Evolutionary conservation across 2,797 vertebrate genomes (phyloP), one percentile per base, ranked within the genome.

Genomic region (Lepus townsendii): DNA sequence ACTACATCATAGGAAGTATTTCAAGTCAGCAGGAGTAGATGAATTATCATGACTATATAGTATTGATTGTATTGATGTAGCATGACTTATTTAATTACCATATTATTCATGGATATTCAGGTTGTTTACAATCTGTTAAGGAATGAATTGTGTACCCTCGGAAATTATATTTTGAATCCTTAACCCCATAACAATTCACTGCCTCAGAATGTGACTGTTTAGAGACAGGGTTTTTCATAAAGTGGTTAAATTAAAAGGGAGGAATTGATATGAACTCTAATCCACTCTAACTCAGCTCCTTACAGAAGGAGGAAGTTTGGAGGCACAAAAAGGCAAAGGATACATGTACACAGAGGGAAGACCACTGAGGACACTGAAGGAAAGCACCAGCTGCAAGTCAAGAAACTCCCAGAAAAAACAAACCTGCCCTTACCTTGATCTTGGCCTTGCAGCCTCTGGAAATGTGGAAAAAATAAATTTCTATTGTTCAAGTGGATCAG

Each of bases 31-130:
- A 83, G 20, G 2, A 57, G 30, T 27, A 35, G 30, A 65, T 87
- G 66, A n/a, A n/a, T 32, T 88, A 71, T 66, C 24, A 68, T 13
- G 3, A 0, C 27, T 38, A 0, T 57, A 22, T 60, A 71, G 35
- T 86, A 76, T 42, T 62, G 83, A 65, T 17, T 77, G 2, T 30
- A 54, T 50, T 84, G 35, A 13, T 38, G 14, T 0, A n/a, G 5
- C 10, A 72, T 65, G 47, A 91, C 35, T 84, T 90, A 42, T 78
- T 92, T 80, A 84, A 94, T 69, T 65, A 66, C 7, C 66, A 66
- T 1, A 6, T 9, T 78, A 20, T 5, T 90, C n/a, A 66, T 82
- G 32, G 5, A 9, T 20, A 79, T 27, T 92, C 60, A 78, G 10
- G 5, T 60, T 66, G 7, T 27, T 72, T 50, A 60, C 1, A 62